These are phyloP conservation scores for Saturnia japonica DNA, from an alignment of 2,888 invertebrate genomes.

Conservation along the genomic window DNA sequence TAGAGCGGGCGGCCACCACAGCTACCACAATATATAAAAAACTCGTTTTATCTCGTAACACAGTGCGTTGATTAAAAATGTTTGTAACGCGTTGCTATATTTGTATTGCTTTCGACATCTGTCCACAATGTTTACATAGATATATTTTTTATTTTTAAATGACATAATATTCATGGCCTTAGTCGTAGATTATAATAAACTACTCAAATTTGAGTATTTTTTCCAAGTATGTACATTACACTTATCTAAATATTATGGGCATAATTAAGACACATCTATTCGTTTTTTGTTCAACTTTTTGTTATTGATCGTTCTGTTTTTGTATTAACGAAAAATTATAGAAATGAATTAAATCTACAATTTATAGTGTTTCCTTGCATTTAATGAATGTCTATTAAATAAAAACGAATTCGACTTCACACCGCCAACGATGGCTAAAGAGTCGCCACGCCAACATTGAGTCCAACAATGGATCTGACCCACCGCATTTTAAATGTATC, in stretches of 20 bases:
- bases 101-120: not conserved
- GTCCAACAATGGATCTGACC: too few species aligned
- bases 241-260: not conserved
- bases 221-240: not conserved
- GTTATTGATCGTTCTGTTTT: not conserved
- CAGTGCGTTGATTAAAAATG: not conserved
- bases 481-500: too few species aligned
- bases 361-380: too few species aligned
- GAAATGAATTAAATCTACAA: not conserved
- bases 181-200: not conserved
- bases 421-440: too few species aligned
- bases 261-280: not conserved
- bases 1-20: too few species aligned
- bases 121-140: not conserved
- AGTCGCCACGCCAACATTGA: too few species aligned
- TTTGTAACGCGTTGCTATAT: not conserved
- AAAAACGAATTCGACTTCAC: too few species aligned
- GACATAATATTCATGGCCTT: not conserved
- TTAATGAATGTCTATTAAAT: too few species aligned
- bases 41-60: not conserved
- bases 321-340: not conserved
- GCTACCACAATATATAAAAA: too few species aligned
- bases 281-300: not conserved
- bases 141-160: not conserved
- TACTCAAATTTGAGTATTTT: not conserved